Evolutionary conservation across 2,797 vertebrate genomes (phyloP).

Genomic region (Anomalospiza imberbis): DNA sequence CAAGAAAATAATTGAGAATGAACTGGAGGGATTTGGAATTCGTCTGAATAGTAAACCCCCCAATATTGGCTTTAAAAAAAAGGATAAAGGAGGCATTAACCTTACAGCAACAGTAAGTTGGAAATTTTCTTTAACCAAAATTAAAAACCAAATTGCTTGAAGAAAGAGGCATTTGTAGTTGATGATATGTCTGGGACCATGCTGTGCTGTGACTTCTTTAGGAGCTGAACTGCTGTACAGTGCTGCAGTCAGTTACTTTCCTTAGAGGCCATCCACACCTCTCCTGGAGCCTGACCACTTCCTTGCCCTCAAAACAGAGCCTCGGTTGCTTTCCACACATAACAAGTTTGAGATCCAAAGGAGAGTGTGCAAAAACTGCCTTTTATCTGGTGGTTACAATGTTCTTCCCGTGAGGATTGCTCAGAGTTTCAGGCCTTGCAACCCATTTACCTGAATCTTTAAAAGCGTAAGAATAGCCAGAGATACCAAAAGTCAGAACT

Average conservation of each 20-base stretch:
- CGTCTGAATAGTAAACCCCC: slow-evolving; percentile 95
- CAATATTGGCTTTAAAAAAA: slow-evolving; percentile 98
- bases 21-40: slow-evolving; percentile 97
- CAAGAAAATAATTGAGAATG: slow-evolving; percentile 97
- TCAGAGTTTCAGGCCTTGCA: background rate
- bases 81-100: slow-evolving; percentile 99
- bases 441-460: background rate
- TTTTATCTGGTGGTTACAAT: background rate
- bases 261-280: background rate
- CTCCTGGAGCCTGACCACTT: background rate
- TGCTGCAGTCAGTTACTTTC: background rate
- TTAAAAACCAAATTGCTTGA: background rate
- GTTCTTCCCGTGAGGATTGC: background rate
- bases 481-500: background rate
- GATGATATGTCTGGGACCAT: background rate
- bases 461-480: background rate
- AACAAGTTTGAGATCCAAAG: background rate
- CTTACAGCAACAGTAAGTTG: slow-evolving; percentile 90
- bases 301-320: background rate
- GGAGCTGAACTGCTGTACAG: background rate
- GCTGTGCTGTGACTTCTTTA: background rate
- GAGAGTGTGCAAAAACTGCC: background rate
- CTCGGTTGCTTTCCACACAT: background rate
- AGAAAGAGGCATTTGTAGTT: background rate
- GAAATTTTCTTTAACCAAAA: background rate